phyloP scores from a whole-genome alignment of 2,113 vertebrate species.

The Cyprinus carpio region DNA sequence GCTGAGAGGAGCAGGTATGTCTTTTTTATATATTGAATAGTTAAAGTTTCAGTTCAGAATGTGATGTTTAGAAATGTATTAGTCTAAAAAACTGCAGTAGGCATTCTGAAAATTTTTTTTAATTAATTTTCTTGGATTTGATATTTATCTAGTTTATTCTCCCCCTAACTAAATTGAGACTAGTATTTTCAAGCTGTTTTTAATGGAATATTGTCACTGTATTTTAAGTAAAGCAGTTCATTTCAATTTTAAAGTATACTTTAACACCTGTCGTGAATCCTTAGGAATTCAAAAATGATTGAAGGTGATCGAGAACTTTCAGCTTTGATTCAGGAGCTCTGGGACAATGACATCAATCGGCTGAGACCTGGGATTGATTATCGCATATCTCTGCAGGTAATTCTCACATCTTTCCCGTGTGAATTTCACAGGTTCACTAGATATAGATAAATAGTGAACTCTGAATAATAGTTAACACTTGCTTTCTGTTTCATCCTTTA shows the following conservation, averaged over 20 bases:
- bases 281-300: slow-evolving; percentile 60
- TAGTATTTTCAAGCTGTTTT: slow-evolving; percentile 13
- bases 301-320: slow-evolving; percentile 75
- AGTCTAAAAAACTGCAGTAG: neutral
- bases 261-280: neutral
- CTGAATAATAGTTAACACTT: neutral
- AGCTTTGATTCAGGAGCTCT: slow-evolving; percentile 75
- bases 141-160: too few species aligned
- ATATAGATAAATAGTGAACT: neutral
- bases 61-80: neutral
- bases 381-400: slow-evolving; percentile 79
- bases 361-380: slow-evolving; percentile 79
- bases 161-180: too few species aligned
- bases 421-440: neutral
- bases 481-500: neutral
- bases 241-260: neutral
- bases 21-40: neutral
- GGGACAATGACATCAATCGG: slow-evolving; percentile 78
- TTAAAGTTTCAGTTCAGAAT: neutral
- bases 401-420: neutral
- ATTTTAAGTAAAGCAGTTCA: neutral
- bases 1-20: neutral
- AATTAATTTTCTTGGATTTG: too few species aligned
- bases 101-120: too few species aligned
- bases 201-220: slow-evolving; percentile 18